Conservation (phyloP, 2,888 invertebrate species). For the Amiota mariae region DNA sequence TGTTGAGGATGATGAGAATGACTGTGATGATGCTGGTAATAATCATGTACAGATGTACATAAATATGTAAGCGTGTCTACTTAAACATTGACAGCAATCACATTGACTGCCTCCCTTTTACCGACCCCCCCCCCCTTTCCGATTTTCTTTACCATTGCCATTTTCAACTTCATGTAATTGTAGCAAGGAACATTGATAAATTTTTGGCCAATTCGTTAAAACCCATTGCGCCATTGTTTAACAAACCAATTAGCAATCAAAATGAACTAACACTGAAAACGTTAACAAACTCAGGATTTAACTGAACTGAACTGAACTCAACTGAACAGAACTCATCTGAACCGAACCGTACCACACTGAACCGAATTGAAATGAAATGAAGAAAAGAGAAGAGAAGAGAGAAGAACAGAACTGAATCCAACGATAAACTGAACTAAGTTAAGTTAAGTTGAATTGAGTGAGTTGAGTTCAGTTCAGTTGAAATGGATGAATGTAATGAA, state of each 20-base stretch:
- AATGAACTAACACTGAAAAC: constrained; percentile 66
- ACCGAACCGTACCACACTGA: constrained; percentile 13
- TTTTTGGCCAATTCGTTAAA: constrained; percentile 67
- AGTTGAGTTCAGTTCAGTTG: constrained; percentile 34
- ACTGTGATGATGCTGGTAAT: neutral
- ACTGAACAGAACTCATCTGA: constrained; percentile 21
- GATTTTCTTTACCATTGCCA: neutral
- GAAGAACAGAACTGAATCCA: too few relatives aligned
- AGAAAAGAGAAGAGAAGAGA: constrained; percentile 4
- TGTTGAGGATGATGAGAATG: neutral
- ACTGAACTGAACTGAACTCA: neutral
- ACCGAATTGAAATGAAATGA: constrained; percentile 25
- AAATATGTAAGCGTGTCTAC: neutral
- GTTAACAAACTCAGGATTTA: constrained; percentile 42
- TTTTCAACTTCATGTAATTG: neutral
- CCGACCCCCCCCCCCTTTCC: too few relatives aligned
- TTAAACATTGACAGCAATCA: constrained; percentile 3
- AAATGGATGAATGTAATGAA: too few relatives aligned
- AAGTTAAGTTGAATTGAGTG: constrained; percentile 21
- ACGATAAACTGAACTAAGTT: too few relatives aligned
- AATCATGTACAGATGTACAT: neutral
- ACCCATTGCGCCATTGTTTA: constrained; percentile 67
- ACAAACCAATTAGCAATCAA: constrained; percentile 72
- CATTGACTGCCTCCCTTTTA: neutral
- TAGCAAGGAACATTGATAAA: constrained; percentile 48